Percentiles rank a stretch among this genome's conserved stretches.
Conservation (phyloP, 2,888 invertebrate genomes). For the Hyppa rectilinea region DNA sequence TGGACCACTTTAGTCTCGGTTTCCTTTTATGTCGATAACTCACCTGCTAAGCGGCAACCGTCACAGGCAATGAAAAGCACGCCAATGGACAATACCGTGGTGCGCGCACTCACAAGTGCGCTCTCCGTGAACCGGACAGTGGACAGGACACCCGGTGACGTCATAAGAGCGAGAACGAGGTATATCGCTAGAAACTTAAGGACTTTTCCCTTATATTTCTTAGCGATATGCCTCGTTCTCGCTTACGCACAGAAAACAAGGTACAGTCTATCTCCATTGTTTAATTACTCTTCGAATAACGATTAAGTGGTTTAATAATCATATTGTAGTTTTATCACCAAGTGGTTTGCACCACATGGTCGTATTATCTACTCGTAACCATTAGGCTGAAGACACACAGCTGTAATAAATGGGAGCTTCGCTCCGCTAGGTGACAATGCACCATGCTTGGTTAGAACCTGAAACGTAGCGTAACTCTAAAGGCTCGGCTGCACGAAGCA, state of each 20-base stretch:
- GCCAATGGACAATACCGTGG: not conserved
- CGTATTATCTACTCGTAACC: not conserved
- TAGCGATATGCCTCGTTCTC: too few relatives aligned
- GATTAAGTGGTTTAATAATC: not conserved
- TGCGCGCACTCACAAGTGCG: too few relatives aligned
- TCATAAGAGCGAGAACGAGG: not conserved
- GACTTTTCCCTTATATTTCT: too few relatives aligned
- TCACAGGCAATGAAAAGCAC: not conserved
- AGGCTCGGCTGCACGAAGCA: too few relatives aligned
- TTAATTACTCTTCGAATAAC: not conserved
- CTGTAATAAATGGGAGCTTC: not conserved
- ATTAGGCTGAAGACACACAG: not conserved
- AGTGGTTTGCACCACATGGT: not conserved
- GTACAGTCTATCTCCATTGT: not conserved
- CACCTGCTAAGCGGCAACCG: not conserved
- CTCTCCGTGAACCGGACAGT: too few relatives aligned
- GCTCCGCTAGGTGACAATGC: not conserved
- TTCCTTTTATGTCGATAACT: too few relatives aligned
- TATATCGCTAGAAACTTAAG: not conserved
- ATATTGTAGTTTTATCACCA: slow-evolving; percentile 4
- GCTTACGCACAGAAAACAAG: not conserved
- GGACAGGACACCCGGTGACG: not conserved
- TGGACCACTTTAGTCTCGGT: too few relatives aligned
- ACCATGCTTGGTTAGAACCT: not conserved
- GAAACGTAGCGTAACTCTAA: too few relatives aligned